phyloP scores from a whole-genome alignment of 2,888 invertebrate genomes.

The Cheilosia grossa region DNA sequence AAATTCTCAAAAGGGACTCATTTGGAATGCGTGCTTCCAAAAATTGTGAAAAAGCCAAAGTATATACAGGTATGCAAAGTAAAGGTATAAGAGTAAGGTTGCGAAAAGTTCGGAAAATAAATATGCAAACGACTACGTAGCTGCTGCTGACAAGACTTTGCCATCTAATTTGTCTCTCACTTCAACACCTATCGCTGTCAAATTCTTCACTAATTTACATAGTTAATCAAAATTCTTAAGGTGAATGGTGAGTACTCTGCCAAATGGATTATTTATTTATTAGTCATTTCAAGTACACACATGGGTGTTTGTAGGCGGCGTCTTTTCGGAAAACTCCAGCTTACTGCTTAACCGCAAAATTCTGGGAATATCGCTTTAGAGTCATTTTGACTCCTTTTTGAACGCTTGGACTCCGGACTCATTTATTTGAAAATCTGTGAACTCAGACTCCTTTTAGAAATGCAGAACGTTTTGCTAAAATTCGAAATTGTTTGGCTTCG shows the following conservation, averaged over 20 bases:
- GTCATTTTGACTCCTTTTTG: too few species aligned
- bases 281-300: constrained; percentile 5
- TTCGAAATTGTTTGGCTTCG: too few species aligned
- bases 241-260: constrained; percentile 24
- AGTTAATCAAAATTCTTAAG: constrained; percentile 63
- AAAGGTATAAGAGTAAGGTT: too few species aligned
- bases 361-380: not conserved
- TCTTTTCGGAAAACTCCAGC: not conserved
- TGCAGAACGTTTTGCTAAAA: too few species aligned
- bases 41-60: too few species aligned
- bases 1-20: too few species aligned
- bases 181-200: constrained; percentile 28
- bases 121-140: not conserved
- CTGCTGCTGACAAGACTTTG: not conserved
- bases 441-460: too few species aligned
- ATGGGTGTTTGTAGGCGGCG: not conserved
- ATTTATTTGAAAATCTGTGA: too few species aligned
- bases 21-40: too few species aligned
- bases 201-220: constrained; percentile 62
- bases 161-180: constrained; percentile 17
- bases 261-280: constrained; percentile 53
- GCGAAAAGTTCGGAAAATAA: not conserved
- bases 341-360: not conserved
- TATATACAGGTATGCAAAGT: too few species aligned
- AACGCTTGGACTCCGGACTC: too few species aligned